A percentile compares a stretch with the other conserved stretches of the same genome.
phyloP scores from a whole-genome alignment of 2,113 vertebrate genomes.

The Microcebus jonahi region DNA sequence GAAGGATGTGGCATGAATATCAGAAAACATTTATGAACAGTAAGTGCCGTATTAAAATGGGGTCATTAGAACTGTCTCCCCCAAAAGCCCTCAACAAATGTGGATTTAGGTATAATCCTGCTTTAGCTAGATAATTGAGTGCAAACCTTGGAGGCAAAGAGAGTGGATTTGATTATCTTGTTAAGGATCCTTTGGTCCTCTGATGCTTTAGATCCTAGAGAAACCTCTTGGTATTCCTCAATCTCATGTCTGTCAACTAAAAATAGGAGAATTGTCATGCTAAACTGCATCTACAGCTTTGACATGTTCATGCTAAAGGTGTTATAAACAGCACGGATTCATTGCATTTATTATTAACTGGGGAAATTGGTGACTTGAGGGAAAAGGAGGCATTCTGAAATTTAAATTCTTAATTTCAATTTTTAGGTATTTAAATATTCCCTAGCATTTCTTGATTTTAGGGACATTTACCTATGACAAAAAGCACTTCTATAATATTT shows the following conservation, averaged over 20 bases:
- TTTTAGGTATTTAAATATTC: slow-evolving; percentile 19
- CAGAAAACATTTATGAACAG: slow-evolving; percentile 38
- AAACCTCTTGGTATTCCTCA: slow-evolving; percentile 5
- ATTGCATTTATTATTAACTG: not conserved
- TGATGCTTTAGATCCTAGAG: slow-evolving; percentile 17
- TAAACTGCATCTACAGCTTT: not conserved
- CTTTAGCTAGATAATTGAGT: slow-evolving; percentile 37
- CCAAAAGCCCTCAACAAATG: slow-evolving; percentile 27
- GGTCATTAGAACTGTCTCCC: slow-evolving; percentile 15
- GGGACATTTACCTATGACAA: not conserved
- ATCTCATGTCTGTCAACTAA: slow-evolving; percentile 16
- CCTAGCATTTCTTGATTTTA: not conserved
- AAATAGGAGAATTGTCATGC: not conserved
- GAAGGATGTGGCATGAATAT: not conserved
- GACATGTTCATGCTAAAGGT: not conserved
- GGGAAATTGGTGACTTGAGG: not conserved
- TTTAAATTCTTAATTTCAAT: not conserved
- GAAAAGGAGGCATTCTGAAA: not conserved
- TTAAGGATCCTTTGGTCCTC: slow-evolving; percentile 21
- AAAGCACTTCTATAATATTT: slow-evolving; percentile 9
- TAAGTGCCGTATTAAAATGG: slow-evolving; percentile 24
- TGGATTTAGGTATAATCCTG: slow-evolving; percentile 46
- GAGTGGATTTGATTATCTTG: slow-evolving; percentile 47
- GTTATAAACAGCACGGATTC: not conserved
- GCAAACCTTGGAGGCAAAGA: not conserved